Base-by-base conservation (phyloP, 2,797 vertebrate species). In the Distichodus sexfasciatus region DNA sequence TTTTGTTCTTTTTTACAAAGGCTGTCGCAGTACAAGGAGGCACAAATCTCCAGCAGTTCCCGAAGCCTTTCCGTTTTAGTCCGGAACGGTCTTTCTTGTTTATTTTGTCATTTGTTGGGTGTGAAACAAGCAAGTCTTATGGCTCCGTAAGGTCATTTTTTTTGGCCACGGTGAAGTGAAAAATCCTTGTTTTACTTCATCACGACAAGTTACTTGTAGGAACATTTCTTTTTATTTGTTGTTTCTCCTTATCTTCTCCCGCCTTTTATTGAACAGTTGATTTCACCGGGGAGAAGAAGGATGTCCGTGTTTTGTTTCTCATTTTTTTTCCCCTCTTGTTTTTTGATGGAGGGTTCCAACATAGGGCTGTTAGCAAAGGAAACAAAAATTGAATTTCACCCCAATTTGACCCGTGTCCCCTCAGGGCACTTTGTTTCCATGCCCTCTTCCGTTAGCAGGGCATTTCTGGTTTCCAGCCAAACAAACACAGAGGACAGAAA, bases 401-500 rank as follows among this genome's bases (percentile, higher is more conserved):
- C 67, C 58, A 17, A 54, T 76, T 75, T 82, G 78, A 87, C 84
- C 82, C 69, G 70, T 47, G 62, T 83, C 75, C 81, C 83, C 26
- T 41, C 70, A 14, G 38, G 59, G 43, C 64, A 54, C 69, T 60
- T 61, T 71, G 67, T 48, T 69, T 76, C 75, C 75, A 14, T 69
- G 72, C 77, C 81, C 81, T 76, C 80, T n/a, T 78, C 41, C 69
- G 79, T 81, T 70, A 72, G 74, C 76, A 70, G 79, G 77, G 79
- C 63, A 55, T 83, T 63, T 77, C 72, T 77, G 86, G 85, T 86
- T 86, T 85, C 84, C 71, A 83, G 86, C 86, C 77, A 84, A 88
- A 88, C 82, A 78, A 86, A 89, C 85, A 86, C 85, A 81, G 79
- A 83, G 86, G 83, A 88, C 85, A 69, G 82, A 77, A 85, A 87